A percentile compares a stretch with the other conserved stretches of the same genome.
These are phyloP conservation scores for Ammodytes dubius DNA, from an alignment of 2,113 vertebrate species.

Conservation along the genomic window DNA sequence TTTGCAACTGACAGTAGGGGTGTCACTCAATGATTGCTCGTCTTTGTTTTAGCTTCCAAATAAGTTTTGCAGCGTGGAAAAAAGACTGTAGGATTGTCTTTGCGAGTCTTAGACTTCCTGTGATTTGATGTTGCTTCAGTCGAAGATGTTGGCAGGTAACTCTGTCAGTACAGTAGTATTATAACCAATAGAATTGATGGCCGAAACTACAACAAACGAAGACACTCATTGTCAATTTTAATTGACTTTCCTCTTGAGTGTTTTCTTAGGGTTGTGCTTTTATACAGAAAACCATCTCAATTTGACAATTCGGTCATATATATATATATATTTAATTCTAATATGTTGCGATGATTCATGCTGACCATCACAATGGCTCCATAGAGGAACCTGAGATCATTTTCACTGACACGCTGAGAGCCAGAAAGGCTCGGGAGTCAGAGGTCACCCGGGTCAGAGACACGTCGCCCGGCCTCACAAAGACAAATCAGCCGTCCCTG, in stretches of 20 bases:
- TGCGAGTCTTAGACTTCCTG: background rate
- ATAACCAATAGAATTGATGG: background rate
- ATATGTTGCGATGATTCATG: conserved; percentile 49
- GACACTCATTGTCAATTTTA: background rate
- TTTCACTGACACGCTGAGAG: conserved; percentile 71
- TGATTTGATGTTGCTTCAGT: background rate
- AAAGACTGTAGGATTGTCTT: background rate
- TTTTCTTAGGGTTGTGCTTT: background rate
- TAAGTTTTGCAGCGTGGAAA: background rate
- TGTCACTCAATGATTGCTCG: background rate
- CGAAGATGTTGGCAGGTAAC: background rate
- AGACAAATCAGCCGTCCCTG: conserved; percentile 54
- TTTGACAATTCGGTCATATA: conserved; percentile 9
- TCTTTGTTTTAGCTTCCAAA: background rate
- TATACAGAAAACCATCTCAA: background rate
- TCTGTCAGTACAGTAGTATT: background rate
- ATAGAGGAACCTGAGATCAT: conserved; percentile 45
- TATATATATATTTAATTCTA: conserved; percentile 42
- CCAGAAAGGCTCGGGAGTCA: conserved; percentile 54
- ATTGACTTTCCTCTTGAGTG: background rate
- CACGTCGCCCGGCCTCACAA: conserved; percentile 34
- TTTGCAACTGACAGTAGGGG: background rate
- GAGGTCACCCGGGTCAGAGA: conserved; percentile 66
- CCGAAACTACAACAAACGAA: background rate
- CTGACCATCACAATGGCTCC: conserved; percentile 47